These are phyloP conservation scores for Euthynnus affinis DNA, from an alignment of 2,797 vertebrate species.

Conservation along the genomic window DNA sequence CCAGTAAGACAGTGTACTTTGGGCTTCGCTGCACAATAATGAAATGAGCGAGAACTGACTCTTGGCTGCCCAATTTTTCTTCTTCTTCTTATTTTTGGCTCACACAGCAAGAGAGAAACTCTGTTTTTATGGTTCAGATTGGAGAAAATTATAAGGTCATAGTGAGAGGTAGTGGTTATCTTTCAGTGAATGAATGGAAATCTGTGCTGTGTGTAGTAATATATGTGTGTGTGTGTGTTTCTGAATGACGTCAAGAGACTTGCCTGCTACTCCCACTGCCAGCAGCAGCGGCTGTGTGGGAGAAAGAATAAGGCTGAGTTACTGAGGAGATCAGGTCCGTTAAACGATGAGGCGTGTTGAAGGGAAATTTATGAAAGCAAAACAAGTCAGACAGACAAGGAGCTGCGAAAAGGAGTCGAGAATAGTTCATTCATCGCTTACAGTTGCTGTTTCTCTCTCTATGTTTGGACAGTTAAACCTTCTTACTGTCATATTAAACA, in stretches of 20 bases:
- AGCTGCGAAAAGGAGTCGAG: slow-evolving; percentile 46
- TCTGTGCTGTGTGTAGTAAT: slow-evolving; percentile 38
- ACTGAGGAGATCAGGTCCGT: slow-evolving; percentile 62
- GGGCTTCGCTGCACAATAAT: slow-evolving; percentile 45
- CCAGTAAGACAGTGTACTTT: slow-evolving; percentile 50
- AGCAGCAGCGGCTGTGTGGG: slow-evolving; percentile 68
- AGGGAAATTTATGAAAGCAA: slow-evolving; percentile 58
- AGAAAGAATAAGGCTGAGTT: slow-evolving; percentile 62
- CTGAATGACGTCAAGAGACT: slow-evolving; percentile 65
- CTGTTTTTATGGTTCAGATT: slow-evolving; percentile 15
- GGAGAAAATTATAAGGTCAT: slow-evolving; percentile 3
- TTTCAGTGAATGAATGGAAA: slow-evolving; percentile 53
- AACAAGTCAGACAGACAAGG: slow-evolving; percentile 33
- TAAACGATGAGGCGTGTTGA: slow-evolving; percentile 51
- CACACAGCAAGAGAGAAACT: neutral
- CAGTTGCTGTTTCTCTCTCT: slow-evolving; percentile 22
- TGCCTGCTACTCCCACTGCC: slow-evolving; percentile 51
- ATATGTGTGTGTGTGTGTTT: slow-evolving; percentile 41
- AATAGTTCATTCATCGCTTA: slow-evolving; percentile 25
- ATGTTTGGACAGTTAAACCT: slow-evolving; percentile 14
- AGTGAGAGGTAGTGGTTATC: slow-evolving; percentile 10
- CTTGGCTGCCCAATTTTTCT: slow-evolving; percentile 6
- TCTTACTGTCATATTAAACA: slow-evolving; percentile 35
- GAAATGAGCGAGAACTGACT: slow-evolving; percentile 36
- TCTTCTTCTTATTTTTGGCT: neutral